These are phyloP conservation scores for Meriones unguiculatus DNA, from an alignment of 2,113 vertebrate species.

Conservation along the genomic window DNA sequence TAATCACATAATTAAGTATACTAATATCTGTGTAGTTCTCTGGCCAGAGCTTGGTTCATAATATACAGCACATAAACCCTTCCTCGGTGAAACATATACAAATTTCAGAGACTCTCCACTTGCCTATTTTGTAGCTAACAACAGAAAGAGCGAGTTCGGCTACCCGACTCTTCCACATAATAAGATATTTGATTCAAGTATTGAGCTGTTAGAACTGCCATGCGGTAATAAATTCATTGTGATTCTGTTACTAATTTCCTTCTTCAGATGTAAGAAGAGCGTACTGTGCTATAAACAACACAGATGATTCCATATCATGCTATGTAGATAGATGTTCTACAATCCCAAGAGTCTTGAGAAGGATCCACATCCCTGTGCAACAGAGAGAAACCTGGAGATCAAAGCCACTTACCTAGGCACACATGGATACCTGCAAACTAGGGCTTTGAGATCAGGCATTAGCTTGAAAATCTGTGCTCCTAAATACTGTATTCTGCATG, in stretches of 20 bases:
- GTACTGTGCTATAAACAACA: neutral
- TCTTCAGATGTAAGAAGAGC: neutral
- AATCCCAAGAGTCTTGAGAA: neutral
- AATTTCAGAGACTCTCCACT: neutral
- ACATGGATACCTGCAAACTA: neutral
- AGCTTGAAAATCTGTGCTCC: neutral
- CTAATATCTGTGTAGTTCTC: neutral
- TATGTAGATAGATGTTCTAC: neutral
- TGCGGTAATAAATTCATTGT: neutral
- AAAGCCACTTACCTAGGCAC: neutral
- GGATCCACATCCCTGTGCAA: neutral
- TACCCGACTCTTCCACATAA: neutral
- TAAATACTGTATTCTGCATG: neutral
- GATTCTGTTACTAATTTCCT: neutral
- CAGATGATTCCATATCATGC: neutral
- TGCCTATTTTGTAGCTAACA: slow-evolving; percentile 36
- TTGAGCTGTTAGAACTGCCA: neutral
- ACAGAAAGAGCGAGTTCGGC: neutral
- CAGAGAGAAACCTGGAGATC: neutral
- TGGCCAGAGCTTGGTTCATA: neutral
- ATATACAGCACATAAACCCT: neutral
- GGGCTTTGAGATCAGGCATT: neutral
- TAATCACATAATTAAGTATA: slow-evolving; percentile 2
- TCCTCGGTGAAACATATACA: neutral
- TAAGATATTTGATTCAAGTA: neutral